Conservation (phyloP, 2,888 invertebrate species). For the Catocala sponsa region DNA sequence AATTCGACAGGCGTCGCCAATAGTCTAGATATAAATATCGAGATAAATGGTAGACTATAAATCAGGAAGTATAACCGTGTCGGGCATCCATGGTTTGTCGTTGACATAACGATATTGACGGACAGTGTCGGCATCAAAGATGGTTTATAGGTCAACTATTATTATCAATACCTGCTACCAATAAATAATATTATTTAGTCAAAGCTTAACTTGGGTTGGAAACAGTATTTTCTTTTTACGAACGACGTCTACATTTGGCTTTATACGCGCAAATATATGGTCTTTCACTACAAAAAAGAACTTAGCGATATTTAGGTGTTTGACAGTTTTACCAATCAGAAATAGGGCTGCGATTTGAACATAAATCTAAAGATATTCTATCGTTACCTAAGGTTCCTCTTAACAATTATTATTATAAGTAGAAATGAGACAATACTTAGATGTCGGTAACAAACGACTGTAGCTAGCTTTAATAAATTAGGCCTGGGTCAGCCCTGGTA, state of each 20-base stretch:
- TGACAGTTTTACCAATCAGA: no score
- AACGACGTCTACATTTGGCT: no score
- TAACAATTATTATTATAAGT: slow-evolving; percentile 47
- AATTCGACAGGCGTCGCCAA: slow-evolving; percentile 48
- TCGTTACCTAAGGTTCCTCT: slow-evolving; percentile 13
- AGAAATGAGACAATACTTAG: slow-evolving; percentile 42
- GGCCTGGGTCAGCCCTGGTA: slow-evolving; percentile 70
- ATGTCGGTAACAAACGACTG: slow-evolving; percentile 61
- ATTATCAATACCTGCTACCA: not conserved
- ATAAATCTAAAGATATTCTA: not conserved
- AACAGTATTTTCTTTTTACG: no score
- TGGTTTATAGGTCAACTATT: slow-evolving; percentile 57
- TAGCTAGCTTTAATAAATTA: slow-evolving; percentile 77
- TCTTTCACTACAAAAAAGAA: no score
- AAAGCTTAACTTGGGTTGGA: no score
- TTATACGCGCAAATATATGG: no score
- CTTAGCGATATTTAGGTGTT: no score
- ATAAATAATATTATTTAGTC: no score
- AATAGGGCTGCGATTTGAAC: no score
- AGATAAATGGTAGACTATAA: slow-evolving; percentile 76
- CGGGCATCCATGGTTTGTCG: slow-evolving; percentile 66
- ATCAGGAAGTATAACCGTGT: slow-evolving; percentile 72
- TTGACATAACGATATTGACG: slow-evolving; percentile 66
- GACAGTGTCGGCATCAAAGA: slow-evolving; percentile 55
- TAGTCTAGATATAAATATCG: slow-evolving; percentile 59